Evolutionary conservation across 2,888 invertebrate species (phyloP).

Genomic region (Lomographa bimaculata): DNA sequence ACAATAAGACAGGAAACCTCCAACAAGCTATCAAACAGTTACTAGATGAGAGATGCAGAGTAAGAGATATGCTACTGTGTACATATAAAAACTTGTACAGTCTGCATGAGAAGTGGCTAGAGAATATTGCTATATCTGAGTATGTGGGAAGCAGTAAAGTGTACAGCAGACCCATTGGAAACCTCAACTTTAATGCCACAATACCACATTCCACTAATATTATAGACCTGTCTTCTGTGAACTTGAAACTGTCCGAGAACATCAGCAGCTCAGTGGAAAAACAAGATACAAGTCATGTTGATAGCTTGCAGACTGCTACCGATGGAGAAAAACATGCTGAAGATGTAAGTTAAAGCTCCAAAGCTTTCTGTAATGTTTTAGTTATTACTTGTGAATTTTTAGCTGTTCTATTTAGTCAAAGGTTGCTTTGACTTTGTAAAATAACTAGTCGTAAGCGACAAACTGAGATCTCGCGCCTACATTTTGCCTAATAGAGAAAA

Average conservation of each 20-base stretch:
- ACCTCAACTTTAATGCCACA: conserved; percentile 76
- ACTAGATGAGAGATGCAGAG: conserved; percentile 87
- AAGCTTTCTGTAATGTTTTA: no score
- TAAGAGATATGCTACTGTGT: conserved; percentile 85
- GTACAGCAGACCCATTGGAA: conserved; percentile 71
- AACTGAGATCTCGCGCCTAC: no score
- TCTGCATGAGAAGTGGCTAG: conserved; percentile 74
- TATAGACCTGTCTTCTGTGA: conserved; percentile 85
- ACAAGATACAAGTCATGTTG: conserved; percentile 68
- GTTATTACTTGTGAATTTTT: no score
- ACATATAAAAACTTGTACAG: conserved; percentile 85
- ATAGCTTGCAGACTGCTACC: conserved; percentile 67
- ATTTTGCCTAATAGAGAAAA: no score
- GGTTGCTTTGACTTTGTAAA: no score
- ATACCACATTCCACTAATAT: conserved; percentile 83
- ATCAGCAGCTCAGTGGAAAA: conserved; percentile 76
- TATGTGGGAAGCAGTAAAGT: conserved; percentile 61
- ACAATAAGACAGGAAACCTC: conserved; percentile 87
- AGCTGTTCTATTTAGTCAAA: no score
- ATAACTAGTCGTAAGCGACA: no score
- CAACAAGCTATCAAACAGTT: conserved; percentile 87
- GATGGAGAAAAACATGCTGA: conserved; percentile 84
- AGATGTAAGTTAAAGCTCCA: conserved; percentile 79
- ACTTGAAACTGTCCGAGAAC: conserved; percentile 85
- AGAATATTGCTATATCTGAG: conserved; percentile 71